Base-by-base conservation (phyloP, 1,140 invertebrate species). In the Orius insidiosus region DNA sequence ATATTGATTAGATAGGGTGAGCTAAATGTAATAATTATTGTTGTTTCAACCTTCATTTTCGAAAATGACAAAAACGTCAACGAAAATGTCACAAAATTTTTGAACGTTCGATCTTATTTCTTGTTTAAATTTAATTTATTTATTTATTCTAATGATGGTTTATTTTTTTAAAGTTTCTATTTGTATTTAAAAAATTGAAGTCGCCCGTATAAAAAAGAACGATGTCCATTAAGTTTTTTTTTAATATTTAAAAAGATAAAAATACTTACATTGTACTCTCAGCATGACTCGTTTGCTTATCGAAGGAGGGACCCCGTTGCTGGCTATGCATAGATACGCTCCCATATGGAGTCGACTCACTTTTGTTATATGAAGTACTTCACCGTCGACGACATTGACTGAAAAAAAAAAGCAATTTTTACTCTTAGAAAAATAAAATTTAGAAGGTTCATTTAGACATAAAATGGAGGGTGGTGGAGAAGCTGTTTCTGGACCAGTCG, bases 281-380 rank as follows among this genome's bases (percentile, higher is more conserved):
- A 90, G 68, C 47, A 76, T 69, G 13, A 90, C 76, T 42, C 84
- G 69, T 56, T 84, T 85, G 62, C 81, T 85, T 53, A 86, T 83
- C 10, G 79, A 80, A n/a, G 85, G 85, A 31, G 84, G 82, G 1
- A 90, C 82, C 35, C 82, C 80, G 57, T 86, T 86, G 32, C 78
- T 81, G 9, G 83, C 86, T 41, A 90, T 85, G 58, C 85, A 89
- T 34, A 89, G 65, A 63, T 88, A 89, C 10, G 80, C 75, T 2
- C 84, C 86, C 49, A 92, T 92, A 57, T 92, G 85, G 13, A 90
- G 69, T 37, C 86, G 72, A 50, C 84, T 87, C 48, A 90, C 84
- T 72, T 87, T 87, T 10, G 75, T 76, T 49, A 92, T 82, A 50
- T 80, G 78, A 52, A 92, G 65, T 36, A 79, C 69, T 60, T 88